These are phyloP conservation scores for Zosterops borbonicus DNA, from an alignment of 2,113 vertebrate species.

Conservation along the genomic window DNA sequence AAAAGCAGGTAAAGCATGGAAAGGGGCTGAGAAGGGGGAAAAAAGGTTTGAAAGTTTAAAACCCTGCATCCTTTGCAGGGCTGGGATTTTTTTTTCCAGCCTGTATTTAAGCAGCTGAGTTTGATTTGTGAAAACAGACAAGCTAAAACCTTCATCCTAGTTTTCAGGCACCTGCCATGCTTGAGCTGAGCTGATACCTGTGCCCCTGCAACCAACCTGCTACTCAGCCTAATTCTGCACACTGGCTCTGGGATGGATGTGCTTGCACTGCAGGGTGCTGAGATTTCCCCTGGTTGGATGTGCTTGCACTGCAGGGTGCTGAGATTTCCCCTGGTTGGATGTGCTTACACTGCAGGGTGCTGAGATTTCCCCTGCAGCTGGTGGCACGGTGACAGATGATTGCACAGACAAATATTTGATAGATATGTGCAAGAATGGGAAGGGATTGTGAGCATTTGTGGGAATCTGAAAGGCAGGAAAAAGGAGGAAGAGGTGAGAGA, in stretches of 20 bases:
- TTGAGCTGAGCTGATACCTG: not conserved
- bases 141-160: too few species aligned
- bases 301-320: not conserved
- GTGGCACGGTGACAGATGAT: not conserved
- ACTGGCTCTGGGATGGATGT: not conserved
- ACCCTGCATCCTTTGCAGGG: not conserved
- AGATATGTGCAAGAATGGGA: not conserved
- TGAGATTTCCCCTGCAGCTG: not conserved
- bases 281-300: not conserved
- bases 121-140: not conserved
- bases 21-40: not conserved
- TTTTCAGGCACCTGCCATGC: not conserved
- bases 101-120: not conserved
- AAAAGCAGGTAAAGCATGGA: not conserved
- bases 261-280: not conserved
- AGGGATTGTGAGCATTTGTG: not conserved
- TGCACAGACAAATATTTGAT: not conserved
- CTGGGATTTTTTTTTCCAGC: not conserved
- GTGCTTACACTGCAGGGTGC: not conserved
- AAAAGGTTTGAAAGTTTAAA: not conserved
- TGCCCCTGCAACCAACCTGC: not conserved
- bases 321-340: not conserved
- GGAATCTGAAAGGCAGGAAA: not conserved
- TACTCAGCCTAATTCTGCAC: accelerated
- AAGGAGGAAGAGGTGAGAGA: not conserved